Evolutionary conservation across 2,888 invertebrate species (phyloP).

Genomic region (Eudemis profundana): DNA sequence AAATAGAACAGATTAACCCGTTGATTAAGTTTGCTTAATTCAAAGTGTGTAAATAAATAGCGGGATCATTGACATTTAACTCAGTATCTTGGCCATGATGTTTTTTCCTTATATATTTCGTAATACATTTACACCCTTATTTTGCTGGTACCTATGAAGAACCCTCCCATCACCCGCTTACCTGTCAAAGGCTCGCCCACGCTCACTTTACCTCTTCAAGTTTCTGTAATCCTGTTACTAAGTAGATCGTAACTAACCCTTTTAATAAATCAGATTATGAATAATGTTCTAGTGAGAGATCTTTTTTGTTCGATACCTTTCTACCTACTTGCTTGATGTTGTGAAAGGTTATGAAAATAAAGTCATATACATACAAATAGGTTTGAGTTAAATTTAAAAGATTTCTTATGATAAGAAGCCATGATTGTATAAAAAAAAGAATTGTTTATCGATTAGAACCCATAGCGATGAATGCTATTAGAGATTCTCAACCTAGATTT

Average conservation of each 20-base stretch:
- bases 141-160: background rate
- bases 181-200: conserved; percentile 28
- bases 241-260: conserved; percentile 36
- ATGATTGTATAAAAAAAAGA: too few relatives aligned
- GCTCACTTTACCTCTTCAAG: conserved; percentile 13
- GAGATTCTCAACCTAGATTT: too few relatives aligned
- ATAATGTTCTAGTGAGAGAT: background rate
- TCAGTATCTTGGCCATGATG: background rate
- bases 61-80: conserved; percentile 3
- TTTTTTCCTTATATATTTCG: background rate
- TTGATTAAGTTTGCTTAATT: conserved; percentile 5
- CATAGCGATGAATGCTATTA: too few relatives aligned
- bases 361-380: too few relatives aligned
- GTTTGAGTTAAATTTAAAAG: too few relatives aligned
- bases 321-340: too few relatives aligned
- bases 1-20: conserved; percentile 37
- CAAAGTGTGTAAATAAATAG: conserved; percentile 1
- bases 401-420: too few relatives aligned
- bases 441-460: too few relatives aligned
- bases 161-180: background rate
- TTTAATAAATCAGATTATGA: conserved; percentile 8
- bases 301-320: too few relatives aligned
- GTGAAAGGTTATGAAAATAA: too few relatives aligned
- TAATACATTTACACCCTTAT: background rate
- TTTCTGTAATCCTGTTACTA: conserved; percentile 34